Base-by-base conservation (phyloP, 2,888 invertebrate species). In the Dysmachus trigonus region DNA sequence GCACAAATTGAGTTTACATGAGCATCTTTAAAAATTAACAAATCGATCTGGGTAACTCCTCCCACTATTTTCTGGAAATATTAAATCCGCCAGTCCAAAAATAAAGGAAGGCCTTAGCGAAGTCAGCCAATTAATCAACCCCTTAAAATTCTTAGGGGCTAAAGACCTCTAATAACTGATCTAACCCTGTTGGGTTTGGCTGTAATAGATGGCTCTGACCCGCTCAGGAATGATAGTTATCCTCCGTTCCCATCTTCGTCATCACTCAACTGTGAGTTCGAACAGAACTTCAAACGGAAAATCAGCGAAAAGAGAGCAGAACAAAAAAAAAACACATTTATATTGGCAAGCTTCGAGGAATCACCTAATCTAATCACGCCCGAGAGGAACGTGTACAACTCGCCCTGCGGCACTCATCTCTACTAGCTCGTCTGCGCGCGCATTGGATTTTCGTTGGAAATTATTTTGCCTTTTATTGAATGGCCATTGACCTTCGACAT, bases 401-500 rank as follows among this genome's bases (percentile, higher is more conserved):
- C 62, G 62, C 62, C 62, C 62, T 22, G 27, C 27, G 62, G 62
- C 62, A 62, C 1, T 62, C 62, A 38, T 5, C 77, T 62, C 27
- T 22, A 62, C 62, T 62, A 62, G 62, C 18, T 51, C n/a, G 51
- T 38, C 47, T 47, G 47, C 27, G 62, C 62, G 62, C 62, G 27
- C 27, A 62, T 27, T 41, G 18, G 10, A 22, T 53, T 81, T 81
- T 81, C 81, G n/a, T 53, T 81, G 53, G 81, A 81, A 81, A 81
- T 81, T 81, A 81, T 81, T 81, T 53, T 81, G 13, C 81, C 81
- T 53, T 62, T 72, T 83, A 83, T 83, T 72, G 83, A 83, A 83
- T 83, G 83, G 83, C 83, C 72, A 83, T 83, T 83, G 83, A 83
- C 83, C 83, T 83, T 38, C 72, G 83, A 72, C 83, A 83, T 83